Evolutionary conservation across 2,888 invertebrate species (phyloP).

Genomic region (Luperina testacea): DNA sequence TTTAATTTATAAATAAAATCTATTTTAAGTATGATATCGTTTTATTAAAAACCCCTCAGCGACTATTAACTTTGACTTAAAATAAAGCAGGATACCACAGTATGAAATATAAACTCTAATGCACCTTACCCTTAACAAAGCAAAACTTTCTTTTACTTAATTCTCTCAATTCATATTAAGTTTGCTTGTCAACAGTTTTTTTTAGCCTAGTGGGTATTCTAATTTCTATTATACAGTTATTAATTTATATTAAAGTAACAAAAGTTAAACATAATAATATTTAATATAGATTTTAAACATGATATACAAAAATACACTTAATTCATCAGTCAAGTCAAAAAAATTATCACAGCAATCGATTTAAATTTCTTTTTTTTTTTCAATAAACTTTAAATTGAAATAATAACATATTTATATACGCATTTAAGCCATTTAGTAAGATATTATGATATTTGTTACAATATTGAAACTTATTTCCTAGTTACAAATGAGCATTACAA

Average conservation of each 20-base stretch:
- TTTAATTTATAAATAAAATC: conserved; percentile 89
- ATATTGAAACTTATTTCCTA: conserved; percentile 46
- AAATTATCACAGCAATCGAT: conserved; percentile 82
- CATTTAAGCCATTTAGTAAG: conserved; percentile 60
- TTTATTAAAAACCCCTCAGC: conserved; percentile 30
- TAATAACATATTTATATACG: conserved; percentile 57
- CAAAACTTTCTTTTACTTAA: neutral
- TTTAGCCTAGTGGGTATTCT: neutral
- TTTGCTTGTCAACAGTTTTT: neutral
- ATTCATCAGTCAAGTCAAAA: conserved; percentile 80
- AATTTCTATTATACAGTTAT: neutral
- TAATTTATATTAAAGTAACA: conserved; percentile 52
- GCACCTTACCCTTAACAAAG: neutral
- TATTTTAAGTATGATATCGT: conserved; percentile 81
- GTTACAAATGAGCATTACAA: conserved; percentile 58
- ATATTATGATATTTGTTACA: conserved; percentile 61
- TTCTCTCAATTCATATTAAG: conserved; percentile 4
- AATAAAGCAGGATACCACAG: conserved; percentile 5
- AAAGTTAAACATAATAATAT: conserved; percentile 58
- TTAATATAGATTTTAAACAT: conserved; percentile 58
- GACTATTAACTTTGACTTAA: neutral
- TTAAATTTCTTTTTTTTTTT: conserved; percentile 47
- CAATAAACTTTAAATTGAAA: conserved; percentile 63
- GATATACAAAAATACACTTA: conserved; percentile 80
- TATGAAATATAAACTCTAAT: conserved; percentile 6